These are phyloP conservation scores for Rhinella marina DNA, from an alignment of 2,797 vertebrate species.

Conservation along the genomic window DNA sequence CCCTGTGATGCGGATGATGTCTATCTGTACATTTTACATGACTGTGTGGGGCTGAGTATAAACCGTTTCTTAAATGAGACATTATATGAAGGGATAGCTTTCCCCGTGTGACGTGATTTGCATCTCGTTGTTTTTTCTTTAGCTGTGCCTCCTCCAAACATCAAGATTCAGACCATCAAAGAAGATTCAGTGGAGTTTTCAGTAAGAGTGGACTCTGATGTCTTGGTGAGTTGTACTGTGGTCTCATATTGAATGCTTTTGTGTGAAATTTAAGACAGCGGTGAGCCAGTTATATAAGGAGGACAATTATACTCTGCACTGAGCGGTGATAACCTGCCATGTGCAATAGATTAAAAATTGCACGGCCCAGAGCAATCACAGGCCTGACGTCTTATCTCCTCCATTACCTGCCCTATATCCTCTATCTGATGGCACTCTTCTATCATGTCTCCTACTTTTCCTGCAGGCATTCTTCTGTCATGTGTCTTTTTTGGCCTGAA, in stretches of 20 bases:
- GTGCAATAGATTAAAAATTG: background rate
- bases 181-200: conserved; percentile 83
- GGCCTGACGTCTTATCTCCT: background rate
- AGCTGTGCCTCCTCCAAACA: conserved; percentile 88
- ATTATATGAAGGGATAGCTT: background rate
- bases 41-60: too few relatives aligned
- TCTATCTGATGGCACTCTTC: background rate
- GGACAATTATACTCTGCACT: background rate
- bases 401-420: background rate
- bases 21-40: too few relatives aligned
- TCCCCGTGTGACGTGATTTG: background rate
- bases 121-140: conserved; percentile 46
- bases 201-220: conserved; percentile 79
- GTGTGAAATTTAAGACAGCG: background rate
- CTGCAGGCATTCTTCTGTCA: background rate
- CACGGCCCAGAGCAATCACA: background rate
- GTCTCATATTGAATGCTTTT: background rate
- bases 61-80: background rate
- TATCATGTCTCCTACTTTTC: background rate
- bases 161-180: conserved; percentile 77
- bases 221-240: conserved; percentile 73
- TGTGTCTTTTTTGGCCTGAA: background rate
- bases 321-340: background rate
- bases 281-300: background rate
- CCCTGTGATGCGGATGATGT: background rate